A percentile compares a stretch with the other conserved stretches of the same genome.
These are phyloP conservation scores for Thunnus thynnus DNA, from an alignment of 2,113 vertebrate species.

Conservation along the genomic window DNA sequence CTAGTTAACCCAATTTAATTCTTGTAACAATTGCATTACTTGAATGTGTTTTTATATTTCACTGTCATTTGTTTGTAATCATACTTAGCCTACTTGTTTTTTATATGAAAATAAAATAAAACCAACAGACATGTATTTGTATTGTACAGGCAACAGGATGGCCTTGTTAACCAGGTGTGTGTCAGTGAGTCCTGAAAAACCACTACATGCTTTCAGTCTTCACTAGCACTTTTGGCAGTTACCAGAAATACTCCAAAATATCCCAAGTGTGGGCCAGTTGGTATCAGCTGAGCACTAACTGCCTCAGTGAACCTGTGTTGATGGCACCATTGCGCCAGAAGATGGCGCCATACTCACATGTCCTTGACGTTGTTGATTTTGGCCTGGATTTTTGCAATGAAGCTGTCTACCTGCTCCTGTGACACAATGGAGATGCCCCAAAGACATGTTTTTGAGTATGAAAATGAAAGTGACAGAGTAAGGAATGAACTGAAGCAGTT, in stretches of 20 bases:
- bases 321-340: conserved; percentile 28
- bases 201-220: no score
- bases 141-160: no score
- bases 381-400: conserved; percentile 84
- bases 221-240: no score
- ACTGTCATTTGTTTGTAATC: neutral
- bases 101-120: neutral
- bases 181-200: no score
- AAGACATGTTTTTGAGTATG: neutral
- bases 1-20: no score
- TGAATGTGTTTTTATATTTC: no score
- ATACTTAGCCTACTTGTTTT: neutral
- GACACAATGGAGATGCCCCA: conserved; percentile 3
- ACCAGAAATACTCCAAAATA: no score
- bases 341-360: conserved; percentile 86
- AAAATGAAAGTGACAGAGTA: neutral
- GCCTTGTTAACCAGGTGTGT: no score
- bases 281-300: neutral
- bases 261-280: no score
- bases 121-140: no score
- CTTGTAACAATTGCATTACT: no score
- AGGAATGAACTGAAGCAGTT: neutral
- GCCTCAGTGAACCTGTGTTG: neutral
- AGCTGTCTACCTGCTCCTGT: conserved; percentile 88
- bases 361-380: conserved; percentile 87